Evolutionary conservation across 2,888 invertebrate genomes (phyloP).

Genomic region (Brachypalpus laphriformis): DNA sequence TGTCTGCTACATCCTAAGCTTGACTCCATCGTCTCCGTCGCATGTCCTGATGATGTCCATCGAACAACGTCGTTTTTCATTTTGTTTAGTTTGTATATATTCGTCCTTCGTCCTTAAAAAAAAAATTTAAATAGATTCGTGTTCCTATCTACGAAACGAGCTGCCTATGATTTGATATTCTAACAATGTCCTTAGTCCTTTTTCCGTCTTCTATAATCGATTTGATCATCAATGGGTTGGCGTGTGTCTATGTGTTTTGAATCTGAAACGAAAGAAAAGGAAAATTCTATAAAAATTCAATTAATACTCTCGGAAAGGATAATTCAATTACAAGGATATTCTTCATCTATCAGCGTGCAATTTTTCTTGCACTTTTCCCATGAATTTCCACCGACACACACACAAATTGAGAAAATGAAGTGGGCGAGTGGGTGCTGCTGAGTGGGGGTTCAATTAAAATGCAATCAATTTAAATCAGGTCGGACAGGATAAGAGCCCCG

Average conservation of each 20-base stretch:
- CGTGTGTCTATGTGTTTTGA: constrained; percentile 4
- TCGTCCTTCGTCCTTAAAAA: constrained; percentile 53
- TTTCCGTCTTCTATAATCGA: constrained; percentile 8
- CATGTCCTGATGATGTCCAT: constrained; percentile 77
- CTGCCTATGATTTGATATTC: constrained; percentile 40
- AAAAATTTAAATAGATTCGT: constrained; percentile 38
- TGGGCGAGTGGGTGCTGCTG: neutral
- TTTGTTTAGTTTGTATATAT: constrained; percentile 76
- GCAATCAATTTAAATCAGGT: constrained; percentile 73
- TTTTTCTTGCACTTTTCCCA: constrained; percentile 50
- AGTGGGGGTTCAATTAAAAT: constrained; percentile 67
- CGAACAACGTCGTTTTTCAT: constrained; percentile 83
- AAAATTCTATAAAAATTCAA: constrained; percentile 61
- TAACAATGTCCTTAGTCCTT: constrained; percentile 36
- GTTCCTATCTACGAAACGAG: constrained; percentile 57
- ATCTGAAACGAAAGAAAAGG: constrained; percentile 43
- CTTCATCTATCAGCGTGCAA: neutral
- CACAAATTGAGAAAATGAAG: constrained; percentile 14
- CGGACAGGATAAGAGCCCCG: constrained; percentile 34
- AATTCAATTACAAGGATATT: constrained; percentile 64
- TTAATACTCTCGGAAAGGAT: constrained; percentile 54
- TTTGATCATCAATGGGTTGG: constrained; percentile 48
- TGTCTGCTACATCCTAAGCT: constrained; percentile 39
- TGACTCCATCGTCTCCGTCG: constrained; percentile 54
- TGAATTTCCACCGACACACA: constrained; percentile 20